Conservation (phyloP, 2,888 invertebrate species). For the Aethes cnicana region DNA sequence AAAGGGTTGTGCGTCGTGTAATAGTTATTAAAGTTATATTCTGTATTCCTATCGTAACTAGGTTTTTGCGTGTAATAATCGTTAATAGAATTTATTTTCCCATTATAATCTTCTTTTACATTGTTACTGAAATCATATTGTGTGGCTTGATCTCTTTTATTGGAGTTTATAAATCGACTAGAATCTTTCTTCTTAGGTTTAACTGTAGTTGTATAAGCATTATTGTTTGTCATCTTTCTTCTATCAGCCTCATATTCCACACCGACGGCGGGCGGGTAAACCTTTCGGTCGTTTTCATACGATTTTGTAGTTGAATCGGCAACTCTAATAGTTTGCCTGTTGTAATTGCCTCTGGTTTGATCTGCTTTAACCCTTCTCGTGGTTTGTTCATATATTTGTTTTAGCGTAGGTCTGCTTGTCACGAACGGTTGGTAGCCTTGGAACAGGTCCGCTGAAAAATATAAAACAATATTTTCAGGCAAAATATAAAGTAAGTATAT, state of each 20-base stretch:
- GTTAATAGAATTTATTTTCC: slow-evolving; percentile 17
- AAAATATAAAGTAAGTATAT: too few relatives aligned
- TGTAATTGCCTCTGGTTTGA: neutral
- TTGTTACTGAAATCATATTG: slow-evolving; percentile 19
- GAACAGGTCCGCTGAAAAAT: slow-evolving; percentile 51
- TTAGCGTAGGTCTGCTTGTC: slow-evolving; percentile 40
- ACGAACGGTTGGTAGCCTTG: slow-evolving; percentile 53
- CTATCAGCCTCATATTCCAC: slow-evolving; percentile 35
- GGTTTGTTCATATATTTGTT: slow-evolving; percentile 28
- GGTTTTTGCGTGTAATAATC: slow-evolving; percentile 21
- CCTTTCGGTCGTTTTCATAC: slow-evolving; percentile 25
- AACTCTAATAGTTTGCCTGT: slow-evolving; percentile 3
- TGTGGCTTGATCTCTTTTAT: slow-evolving; percentile 30
- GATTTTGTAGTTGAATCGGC: slow-evolving; percentile 18
- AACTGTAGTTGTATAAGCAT: slow-evolving; percentile 26
- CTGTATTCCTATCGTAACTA: slow-evolving; percentile 28
- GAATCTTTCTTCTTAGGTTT: slow-evolving; percentile 36
- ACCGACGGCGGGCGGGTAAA: neutral
- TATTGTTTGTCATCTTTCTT: slow-evolving; percentile 38
- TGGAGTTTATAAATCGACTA: slow-evolving; percentile 32
- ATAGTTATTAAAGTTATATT: slow-evolving; percentile 30
- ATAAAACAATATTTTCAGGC: too few relatives aligned
- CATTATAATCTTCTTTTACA: slow-evolving; percentile 10
- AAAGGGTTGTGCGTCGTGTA: slow-evolving; percentile 44
- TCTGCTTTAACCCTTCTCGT: slow-evolving; percentile 17